Conservation (phyloP, 2,797 vertebrate species). For the Danio kyathit region DNA sequence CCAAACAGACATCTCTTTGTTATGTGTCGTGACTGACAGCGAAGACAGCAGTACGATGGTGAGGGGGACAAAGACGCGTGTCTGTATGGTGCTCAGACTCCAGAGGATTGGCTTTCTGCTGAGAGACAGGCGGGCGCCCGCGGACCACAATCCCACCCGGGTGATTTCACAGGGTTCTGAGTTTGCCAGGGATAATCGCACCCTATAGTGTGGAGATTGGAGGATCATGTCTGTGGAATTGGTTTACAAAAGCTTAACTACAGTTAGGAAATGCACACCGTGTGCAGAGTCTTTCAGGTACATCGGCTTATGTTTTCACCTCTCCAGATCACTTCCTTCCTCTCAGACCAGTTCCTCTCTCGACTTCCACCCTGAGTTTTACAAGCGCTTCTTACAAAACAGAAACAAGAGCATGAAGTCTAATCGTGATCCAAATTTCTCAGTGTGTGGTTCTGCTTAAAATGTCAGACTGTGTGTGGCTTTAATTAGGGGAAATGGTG, state of each 20-base stretch:
- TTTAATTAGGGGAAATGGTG: too few relatives aligned
- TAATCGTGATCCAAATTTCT: background rate
- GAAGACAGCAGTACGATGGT: constrained; percentile 46
- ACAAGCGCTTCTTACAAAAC: constrained; percentile 13
- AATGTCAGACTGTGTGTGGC: too few relatives aligned
- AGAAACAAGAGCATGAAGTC: constrained; percentile 10
- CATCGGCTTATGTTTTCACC: constrained; percentile 41
- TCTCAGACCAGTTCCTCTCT: constrained; percentile 21
- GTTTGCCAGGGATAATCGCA: constrained; percentile 72
- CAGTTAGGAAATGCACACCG: constrained; percentile 62
- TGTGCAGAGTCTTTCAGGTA: constrained; percentile 54
- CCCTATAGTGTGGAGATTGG: constrained; percentile 69
- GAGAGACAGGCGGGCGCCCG: constrained; percentile 80
- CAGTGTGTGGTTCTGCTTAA: background rate
- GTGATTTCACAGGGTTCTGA: constrained; percentile 74
- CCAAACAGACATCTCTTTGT: constrained; percentile 75
- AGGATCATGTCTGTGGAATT: constrained; percentile 67
- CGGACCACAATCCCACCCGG: constrained; percentile 69
- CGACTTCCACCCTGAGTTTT: constrained; percentile 6
- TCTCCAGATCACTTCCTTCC: constrained; percentile 48
- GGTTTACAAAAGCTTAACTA: constrained; percentile 70
- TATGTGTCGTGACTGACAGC: constrained; percentile 57
- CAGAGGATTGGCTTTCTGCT: constrained; percentile 80
- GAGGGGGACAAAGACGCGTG: constrained; percentile 59
- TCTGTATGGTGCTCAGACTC: constrained; percentile 67